Conservation (phyloP, 2,797 vertebrate genomes). For the Malurus splendens region DNA sequence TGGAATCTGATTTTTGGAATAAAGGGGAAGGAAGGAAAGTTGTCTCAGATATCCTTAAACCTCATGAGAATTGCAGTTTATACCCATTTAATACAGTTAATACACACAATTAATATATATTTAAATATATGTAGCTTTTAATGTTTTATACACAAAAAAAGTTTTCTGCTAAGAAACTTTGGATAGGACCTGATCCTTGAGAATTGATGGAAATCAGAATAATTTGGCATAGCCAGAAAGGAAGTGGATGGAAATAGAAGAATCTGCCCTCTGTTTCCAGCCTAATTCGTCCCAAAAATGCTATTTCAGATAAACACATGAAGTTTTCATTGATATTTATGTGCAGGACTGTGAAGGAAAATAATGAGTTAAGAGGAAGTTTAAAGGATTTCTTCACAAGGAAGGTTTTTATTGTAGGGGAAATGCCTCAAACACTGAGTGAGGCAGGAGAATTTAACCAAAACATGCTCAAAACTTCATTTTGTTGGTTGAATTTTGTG, state of each 20-base stretch:
- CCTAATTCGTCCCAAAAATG: not conserved
- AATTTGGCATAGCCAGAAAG: not conserved
- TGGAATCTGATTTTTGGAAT: not conserved
- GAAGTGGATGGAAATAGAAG: not conserved
- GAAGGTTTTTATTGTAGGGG: not conserved
- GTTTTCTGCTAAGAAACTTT: not conserved
- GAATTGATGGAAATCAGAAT: not conserved
- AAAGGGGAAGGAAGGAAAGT: not conserved
- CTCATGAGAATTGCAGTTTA: too few species aligned
- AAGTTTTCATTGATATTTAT: not conserved
- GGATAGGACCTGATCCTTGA: rapidly evolving
- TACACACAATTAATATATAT: too few species aligned
- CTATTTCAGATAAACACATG: not conserved
- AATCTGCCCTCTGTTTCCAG: not conserved
- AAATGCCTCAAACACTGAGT: not conserved
- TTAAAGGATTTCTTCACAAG: not conserved
- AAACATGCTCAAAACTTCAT: not conserved
- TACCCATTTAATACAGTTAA: too few species aligned
- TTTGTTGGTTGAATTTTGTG: not conserved
- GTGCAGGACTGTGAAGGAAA: not conserved
- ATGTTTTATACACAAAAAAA: rapidly evolving
- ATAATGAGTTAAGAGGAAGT: not conserved
- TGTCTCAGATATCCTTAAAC: not conserved
- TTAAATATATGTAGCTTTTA: not conserved
- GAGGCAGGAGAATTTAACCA: not conserved